Percentiles rank a stretch among this genome's conserved stretches.
phyloP scores from a whole-genome alignment of 1,140 invertebrate genomes.

The Triops longicaudatus region DNA sequence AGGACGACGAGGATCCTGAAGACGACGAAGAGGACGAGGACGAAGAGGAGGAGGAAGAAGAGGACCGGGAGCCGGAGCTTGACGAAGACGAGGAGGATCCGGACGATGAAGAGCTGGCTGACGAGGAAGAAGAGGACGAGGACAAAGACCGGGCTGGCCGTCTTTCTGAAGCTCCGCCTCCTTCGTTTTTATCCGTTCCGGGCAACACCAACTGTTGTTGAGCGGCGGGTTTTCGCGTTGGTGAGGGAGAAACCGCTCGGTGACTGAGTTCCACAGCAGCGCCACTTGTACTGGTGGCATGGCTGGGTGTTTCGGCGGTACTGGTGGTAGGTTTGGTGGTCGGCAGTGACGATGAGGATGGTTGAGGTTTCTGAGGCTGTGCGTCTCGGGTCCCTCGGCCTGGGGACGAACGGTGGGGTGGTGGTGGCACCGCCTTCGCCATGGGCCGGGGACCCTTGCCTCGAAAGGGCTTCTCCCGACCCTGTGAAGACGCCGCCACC shows the following conservation, averaged over 20 bases:
- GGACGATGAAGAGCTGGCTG: conserved; percentile 36
- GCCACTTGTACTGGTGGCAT: conserved; percentile 6
- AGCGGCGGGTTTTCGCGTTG: not conserved
- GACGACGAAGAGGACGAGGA: conserved; percentile 2
- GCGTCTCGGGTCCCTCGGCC: conserved; percentile 28
- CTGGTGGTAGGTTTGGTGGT: conserved; percentile 14
- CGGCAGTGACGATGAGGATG: conserved; percentile 23
- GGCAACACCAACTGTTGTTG: not conserved
- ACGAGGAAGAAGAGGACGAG: conserved; percentile 39
- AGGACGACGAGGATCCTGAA: conserved; percentile 12
- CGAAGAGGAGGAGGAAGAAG: not conserved
- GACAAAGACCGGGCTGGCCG: conserved; percentile 29
- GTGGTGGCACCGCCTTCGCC: conserved; percentile 25
- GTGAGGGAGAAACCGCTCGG: conserved; percentile 13
- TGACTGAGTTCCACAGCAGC: conserved; percentile 4
- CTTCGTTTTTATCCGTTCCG: not conserved
- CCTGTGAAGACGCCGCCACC: conserved; percentile 8
- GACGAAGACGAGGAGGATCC: conserved; percentile 31
- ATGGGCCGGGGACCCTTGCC: conserved; percentile 30
- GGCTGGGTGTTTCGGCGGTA: not conserved
- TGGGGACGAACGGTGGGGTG: conserved; percentile 23
- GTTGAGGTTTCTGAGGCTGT: conserved; percentile 24
- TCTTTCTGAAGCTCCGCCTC: not conserved
- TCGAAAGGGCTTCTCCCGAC: conserved; percentile 30
- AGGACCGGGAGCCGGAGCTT: conserved; percentile 21